These are phyloP conservation scores for Pristionchus fissidentatus DNA, from an alignment of 2,888 invertebrate species.

Conservation along the genomic window DNA sequence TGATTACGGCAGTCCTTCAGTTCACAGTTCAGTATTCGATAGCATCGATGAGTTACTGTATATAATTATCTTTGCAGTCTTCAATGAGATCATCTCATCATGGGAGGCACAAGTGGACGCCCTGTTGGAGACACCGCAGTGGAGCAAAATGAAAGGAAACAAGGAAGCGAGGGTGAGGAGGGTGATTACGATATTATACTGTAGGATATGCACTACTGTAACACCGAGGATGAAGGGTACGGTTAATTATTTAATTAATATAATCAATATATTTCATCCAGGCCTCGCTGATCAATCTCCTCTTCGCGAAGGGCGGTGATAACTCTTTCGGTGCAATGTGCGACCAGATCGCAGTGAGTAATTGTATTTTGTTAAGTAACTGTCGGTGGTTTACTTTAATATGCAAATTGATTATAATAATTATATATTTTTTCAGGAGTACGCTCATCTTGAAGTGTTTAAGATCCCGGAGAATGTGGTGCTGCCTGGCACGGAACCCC, in stretches of 20 bases:
- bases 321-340: not conserved
- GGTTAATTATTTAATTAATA: not conserved
- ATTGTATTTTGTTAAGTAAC: not conserved
- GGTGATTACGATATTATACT: not conserved
- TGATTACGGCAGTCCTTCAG: too few species aligned
- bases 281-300: conserved; percentile 10
- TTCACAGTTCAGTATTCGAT: too few species aligned
- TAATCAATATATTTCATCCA: not conserved
- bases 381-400: not conserved
- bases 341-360: not conserved
- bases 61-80: not conserved
- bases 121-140: not conserved
- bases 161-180: conserved; percentile 2
- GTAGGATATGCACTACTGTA: too few species aligned
- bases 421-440: conserved; percentile 6
- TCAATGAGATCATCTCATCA: not conserved
- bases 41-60: not conserved
- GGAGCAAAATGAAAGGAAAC: not conserved
- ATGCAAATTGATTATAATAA: not conserved
- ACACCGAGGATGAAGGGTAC: too few species aligned
- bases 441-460: conserved; percentile 15
- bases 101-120: conserved; percentile 22
- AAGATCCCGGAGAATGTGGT: not conserved
- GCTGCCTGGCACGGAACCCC: not conserved
- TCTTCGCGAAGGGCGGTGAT: not conserved